Base-by-base conservation (phyloP, 2,888 invertebrate species). In the Sarcophaga carnaria region DNA sequence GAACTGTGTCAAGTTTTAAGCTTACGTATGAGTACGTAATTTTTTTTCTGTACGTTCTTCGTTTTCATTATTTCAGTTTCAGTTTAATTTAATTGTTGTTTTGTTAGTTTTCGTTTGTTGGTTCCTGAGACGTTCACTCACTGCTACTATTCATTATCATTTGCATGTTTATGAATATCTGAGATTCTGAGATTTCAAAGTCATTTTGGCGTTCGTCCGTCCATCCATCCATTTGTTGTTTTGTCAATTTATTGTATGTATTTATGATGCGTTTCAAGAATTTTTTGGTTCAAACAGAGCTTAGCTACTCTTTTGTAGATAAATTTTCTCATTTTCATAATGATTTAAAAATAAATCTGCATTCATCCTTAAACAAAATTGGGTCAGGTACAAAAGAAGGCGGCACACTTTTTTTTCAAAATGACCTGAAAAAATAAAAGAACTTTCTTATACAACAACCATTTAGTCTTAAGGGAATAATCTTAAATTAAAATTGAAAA, bases 1-100 rank as follows among this genome's bases (percentile, higher is more conserved):
- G 84, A 84, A 80, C 80, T 84, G 80, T 84, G 84, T 84, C 84
- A 84, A 84, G 84, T 76, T 66, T 77, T 77, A 66, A 14, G 20
- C 59, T 71, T 59, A 66, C 37, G 27, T 37, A 66, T 17, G n/a
- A 66, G 37, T 66, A 66, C 14, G 49, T 66, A 8, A 27, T 66
- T 66, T 66, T 66, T 14, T 66, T 77, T 71, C 47, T 66, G 20
- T 60, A 47, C 71, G 60, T 83, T 78, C 64, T 22, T 71, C 27
- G 54, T 64, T 70, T 82, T 71, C 54, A 54, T 78, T 60, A 83
- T 66, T 54, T 64, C 59, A 64, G 25, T 83, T 81, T 81, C n/a
- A 63, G 59, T 25, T 71, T 59, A 59, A 37, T 37, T 37, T 37
- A 37, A 37, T 37, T 54, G 12, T 54, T 54, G 54, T 27, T 64